Base-by-base conservation (phyloP, 1,140 invertebrate species). In the Eufriesea mexicana region DNA sequence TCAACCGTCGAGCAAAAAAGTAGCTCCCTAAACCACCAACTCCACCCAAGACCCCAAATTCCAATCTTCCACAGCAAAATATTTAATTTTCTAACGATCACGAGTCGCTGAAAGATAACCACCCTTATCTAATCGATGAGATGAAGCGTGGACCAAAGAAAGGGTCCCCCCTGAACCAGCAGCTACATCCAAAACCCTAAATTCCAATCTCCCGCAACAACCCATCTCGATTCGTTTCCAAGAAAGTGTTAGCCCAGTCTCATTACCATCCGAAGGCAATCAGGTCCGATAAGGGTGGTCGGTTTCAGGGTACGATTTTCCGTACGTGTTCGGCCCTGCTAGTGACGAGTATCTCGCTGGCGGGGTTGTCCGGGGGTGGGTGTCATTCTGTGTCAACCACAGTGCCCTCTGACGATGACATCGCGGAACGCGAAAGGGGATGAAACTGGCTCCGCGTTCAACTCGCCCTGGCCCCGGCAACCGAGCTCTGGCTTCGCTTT, bases 371-470 rank as follows among this genome's bases (percentile, higher is more conserved):
- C 23, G 79, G 82, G 76, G 74, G 77, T 84, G 91, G 91, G 93
- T 93, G 93, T 93, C 91, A 92, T 93, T 93, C 89, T 91, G 91
- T 93, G 93, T 94, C 93, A 94, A 93, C 93, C 91, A 79, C 93
- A 94, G 93, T 90, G 91, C 92, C 93, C 93, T 93, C 93, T 94
- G 93, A 93, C 92, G 91, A 94, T 94, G 93, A 94, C 93, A 94
- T 90, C 88, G 89, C 78, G 90, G 90, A 91, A 94, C 92, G 92
- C 89, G 91, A 92, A 93, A 94, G 92, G 93, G 93, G 93, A 93
- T 92, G 93, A 93, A 93, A 93, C 92, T 89, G 89, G 81, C 85
- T 88, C 88, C 85, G 79, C 81, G 89, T 90, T 89, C 90, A 92
- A 90, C 91, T 89, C 89, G 88, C 64, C 68, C 78, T 89, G 86